These are phyloP conservation scores for Mycteria americana DNA, from an alignment of 2,797 vertebrate species.

Conservation along the genomic window DNA sequence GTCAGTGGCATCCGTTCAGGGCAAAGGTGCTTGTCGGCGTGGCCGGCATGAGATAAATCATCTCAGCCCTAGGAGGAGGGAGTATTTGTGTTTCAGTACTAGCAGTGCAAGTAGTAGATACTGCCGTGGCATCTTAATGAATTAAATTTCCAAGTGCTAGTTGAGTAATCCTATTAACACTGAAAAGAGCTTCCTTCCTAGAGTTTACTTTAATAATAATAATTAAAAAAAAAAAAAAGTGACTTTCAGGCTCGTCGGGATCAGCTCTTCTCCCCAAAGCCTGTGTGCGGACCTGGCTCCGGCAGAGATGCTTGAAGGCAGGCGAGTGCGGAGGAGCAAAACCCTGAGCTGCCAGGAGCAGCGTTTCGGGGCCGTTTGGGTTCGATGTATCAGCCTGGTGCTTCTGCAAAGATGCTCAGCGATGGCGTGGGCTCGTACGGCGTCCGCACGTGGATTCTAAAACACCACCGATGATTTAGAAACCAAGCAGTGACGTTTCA, in stretches of 20 bases:
- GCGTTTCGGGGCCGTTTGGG: neutral
- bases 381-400: neutral
- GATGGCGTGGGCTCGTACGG: neutral
- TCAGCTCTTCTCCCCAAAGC: neutral
- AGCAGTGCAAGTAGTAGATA: neutral
- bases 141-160: neutral
- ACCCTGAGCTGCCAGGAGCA: neutral
- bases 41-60: neutral
- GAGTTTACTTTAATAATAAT: neutral
- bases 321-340: neutral
- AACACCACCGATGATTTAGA: neutral
- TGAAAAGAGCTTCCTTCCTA: slow-evolving; percentile 49
- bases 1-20: neutral
- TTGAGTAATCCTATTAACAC: neutral
- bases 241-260: neutral
- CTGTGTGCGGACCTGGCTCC: neutral
- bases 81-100: neutral
- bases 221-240: neutral
- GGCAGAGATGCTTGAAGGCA: neutral
- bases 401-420: neutral
- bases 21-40: neutral
- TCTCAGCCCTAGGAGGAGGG: neutral
- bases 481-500: accelerated
- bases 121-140: neutral
- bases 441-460: accelerated